Evolutionary conservation across 2,888 invertebrate genomes (phyloP), one percentile per base, ranked within the genome.

Genomic region (Folsomia manolachei): DNA sequence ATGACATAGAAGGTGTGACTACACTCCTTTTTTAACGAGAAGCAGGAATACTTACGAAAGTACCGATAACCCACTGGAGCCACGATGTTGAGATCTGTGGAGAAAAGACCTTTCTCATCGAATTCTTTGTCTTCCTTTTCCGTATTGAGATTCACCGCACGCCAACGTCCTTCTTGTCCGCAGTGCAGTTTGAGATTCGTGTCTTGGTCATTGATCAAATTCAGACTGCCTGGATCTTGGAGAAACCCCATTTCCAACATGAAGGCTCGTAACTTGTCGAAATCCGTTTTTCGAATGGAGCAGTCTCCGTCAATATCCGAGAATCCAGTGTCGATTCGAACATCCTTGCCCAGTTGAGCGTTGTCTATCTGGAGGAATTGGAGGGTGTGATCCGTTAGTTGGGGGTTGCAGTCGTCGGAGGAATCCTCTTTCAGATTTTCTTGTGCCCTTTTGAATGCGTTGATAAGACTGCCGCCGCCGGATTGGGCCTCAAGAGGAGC

Each of bases 381-480:
- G 27, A 64, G 26, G 1, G 64, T 27, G 1, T n/a, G 7, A 1
- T 2, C 4, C 23, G 64, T 64, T 18, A 1, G 2, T 9, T 64
- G 14, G 4, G 64, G 64, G n/a, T 27, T 64, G 64, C 64, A 64
- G 64, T 64, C 64, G 21, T 64, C 64, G 39, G 39, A 7, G n/a
- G 25, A 11, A 23, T 23, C 19, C 2, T 2, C 7, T 2, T 64
- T 9, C 19, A n/a, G 19, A n/a, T 64, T 7, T 19, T 14, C 2
- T 19, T 27, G 26, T 19, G 25, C 21, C 19, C 1, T 7, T 27
- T 64, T 19, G 18, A 27, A 18, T 18, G 26, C 27, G 21, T 27
- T 27, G 64, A 23, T 1, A 21, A 23, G 7, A 9, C 60, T 60
- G n/a, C n/a, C n/a, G n/a, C n/a, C n/a, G n/a, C n/a, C n/a, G n/a